Base-by-base conservation (phyloP, 2,888 invertebrate species). In the Melieria crassipennis region DNA sequence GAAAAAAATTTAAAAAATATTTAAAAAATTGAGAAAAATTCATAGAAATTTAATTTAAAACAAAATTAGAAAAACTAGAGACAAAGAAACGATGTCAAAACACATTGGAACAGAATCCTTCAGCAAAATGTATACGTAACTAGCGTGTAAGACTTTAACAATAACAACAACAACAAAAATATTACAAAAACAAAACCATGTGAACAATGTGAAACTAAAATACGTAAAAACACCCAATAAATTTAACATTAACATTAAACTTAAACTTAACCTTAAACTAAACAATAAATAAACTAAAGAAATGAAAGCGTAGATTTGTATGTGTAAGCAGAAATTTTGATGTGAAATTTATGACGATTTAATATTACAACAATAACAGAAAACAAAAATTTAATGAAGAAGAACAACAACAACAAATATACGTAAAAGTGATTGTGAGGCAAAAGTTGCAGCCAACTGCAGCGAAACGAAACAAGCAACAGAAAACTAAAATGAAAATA, bases 101-200 rank as follows among this genome's bases (percentile, higher is more conserved):
- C 3, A 61, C 7, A 72, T 13, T 46, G 65, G 69, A 75, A 75
- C 72, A 76, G 73, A 77, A 77, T 80, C 82, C 85, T 83, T 83
- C 79, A 83, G 81, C 83, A 85, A 81, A 82, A 87, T 85, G 86
- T 86, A 86, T 86, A 86, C 86, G 86, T 87, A 87, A 84, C 65
- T 85, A 84, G 80, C 65, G 70, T 71, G 63, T 83, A 83, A 83
- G 85, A 64, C 52, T 66, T 48, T 69, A 66, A 42, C 63, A 70
- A 50, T 13, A 52, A 42, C 43, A 58, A 62, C 43, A 58, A 62
- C 74, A 50, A 61, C 9, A 52, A 56, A 60, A 71, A 63, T 56
- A 50, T 50, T 42, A 11, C 65, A 45, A 30, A 46, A 48, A 64
- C 52, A 62, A 63, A 67, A 64, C 5, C 5, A 52, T 55, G 13